Evolutionary conservation across 2,113 vertebrate genomes (phyloP).

Genomic region (Hiodon tergisus): DNA sequence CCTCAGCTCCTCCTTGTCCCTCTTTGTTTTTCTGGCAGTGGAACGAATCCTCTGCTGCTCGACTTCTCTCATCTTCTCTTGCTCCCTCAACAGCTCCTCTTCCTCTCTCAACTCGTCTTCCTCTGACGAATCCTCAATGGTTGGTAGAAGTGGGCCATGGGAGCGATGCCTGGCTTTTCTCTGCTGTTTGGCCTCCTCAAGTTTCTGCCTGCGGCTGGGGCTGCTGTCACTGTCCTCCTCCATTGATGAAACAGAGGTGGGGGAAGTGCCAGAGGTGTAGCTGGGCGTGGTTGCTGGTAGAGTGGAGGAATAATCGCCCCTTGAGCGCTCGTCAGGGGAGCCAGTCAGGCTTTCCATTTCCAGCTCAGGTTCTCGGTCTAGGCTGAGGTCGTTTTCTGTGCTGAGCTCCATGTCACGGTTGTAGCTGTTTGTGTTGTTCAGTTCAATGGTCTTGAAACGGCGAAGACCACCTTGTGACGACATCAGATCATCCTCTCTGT

Average conservation of each 20-base stretch:
- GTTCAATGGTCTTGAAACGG: slow-evolving; percentile 94
- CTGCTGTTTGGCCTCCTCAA: slow-evolving; percentile 95
- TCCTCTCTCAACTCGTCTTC: slow-evolving; percentile 95
- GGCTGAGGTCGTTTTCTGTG: slow-evolving; percentile 72
- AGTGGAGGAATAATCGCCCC: slow-evolving; percentile 91
- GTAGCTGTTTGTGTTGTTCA: slow-evolving; percentile 87
- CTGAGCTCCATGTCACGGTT: slow-evolving; percentile 77
- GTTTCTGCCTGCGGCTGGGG: slow-evolving; percentile 85
- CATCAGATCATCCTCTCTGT: slow-evolving; percentile 68
- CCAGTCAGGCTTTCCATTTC: slow-evolving; percentile 98
- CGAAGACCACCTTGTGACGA: slow-evolving; percentile 83
- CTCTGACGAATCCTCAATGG: slow-evolving; percentile 95
- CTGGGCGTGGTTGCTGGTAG: slow-evolving; percentile 88
- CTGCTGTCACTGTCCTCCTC: slow-evolving; percentile 98
- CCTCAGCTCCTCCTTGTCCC: slow-evolving; percentile 93
- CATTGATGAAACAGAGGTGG: slow-evolving; percentile 92
- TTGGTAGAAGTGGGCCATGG: slow-evolving; percentile 89
- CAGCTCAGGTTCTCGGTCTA: slow-evolving; percentile 89
- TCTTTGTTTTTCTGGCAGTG: slow-evolving; percentile 87
- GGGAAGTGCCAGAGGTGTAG: slow-evolving; percentile 89
- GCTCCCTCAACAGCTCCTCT: slow-evolving; percentile 90
- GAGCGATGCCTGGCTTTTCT: slow-evolving; percentile 93
- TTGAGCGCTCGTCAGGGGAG: slow-evolving; percentile 89
- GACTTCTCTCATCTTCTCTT: slow-evolving; percentile 97
- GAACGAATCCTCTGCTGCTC: slow-evolving; percentile 95